phyloP scores from a whole-genome alignment of 2,113 vertebrate genomes.

The Labrus mixtus region DNA sequence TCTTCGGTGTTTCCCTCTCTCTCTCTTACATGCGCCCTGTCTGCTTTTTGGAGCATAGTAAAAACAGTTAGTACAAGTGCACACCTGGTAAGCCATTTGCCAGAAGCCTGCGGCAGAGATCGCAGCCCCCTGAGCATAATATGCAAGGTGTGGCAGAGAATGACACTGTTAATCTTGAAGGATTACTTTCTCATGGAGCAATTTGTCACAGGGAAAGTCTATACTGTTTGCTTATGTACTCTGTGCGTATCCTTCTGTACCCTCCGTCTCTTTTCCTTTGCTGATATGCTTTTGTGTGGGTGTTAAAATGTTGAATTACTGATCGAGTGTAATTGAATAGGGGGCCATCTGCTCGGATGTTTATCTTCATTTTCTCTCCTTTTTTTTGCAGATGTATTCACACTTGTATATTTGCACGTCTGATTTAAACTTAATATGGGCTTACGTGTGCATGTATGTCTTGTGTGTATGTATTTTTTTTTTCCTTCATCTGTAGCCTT shows the following conservation, averaged over 20 bases:
- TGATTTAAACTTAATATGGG: constrained; percentile 60
- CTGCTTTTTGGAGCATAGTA: constrained; percentile 42
- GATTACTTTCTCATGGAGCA: constrained; percentile 75
- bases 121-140: constrained; percentile 65
- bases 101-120: constrained; percentile 56
- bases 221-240: constrained; percentile 62
- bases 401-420: constrained; percentile 56
- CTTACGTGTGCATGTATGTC: constrained; percentile 15
- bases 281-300: constrained; percentile 57
- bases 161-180: constrained; percentile 78
- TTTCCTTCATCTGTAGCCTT: constrained; percentile 54
- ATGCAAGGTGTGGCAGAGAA: constrained; percentile 70
- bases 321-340: constrained; percentile 69
- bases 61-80: constrained; percentile 57
- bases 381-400: constrained; percentile 48
- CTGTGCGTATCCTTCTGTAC: constrained; percentile 42
- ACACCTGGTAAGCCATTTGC: constrained; percentile 64
- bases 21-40: constrained; percentile 27
- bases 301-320: constrained; percentile 68
- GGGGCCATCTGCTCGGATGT: constrained; percentile 69
- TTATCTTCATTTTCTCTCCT: constrained; percentile 59
- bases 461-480: constrained; percentile 10
- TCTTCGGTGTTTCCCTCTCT: constrained; percentile 30
- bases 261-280: constrained; percentile 18
- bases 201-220: constrained; percentile 71